Percentiles rank a stretch among this genome's conserved stretches.
Evolutionary conservation across 1,140 invertebrate genomes (phyloP).

Genomic region (Danaus melanippus): DNA sequence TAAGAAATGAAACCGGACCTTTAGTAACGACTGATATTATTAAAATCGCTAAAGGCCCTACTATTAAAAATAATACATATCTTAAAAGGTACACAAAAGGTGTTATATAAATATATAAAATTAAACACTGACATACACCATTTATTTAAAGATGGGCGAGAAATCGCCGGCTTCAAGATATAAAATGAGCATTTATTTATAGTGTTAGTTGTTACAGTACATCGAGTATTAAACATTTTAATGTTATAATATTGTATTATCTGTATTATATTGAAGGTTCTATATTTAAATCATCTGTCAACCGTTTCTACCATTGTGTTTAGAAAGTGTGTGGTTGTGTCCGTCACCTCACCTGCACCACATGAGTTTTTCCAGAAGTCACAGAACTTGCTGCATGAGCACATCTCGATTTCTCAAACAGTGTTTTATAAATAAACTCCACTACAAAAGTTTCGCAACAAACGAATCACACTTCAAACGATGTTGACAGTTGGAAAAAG

Average conservation of each 20-base stretch:
- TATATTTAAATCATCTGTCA: too few species aligned
- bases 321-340: constrained; percentile 7
- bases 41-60: too few species aligned
- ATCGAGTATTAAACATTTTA: neutral
- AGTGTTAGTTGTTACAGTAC: constrained; percentile 1
- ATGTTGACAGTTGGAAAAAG: constrained; percentile 36
- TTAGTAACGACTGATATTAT: too few species aligned
- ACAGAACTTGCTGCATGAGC: constrained; percentile 65
- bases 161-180: neutral
- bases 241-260: constrained; percentile 5
- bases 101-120: neutral
- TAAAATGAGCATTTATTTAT: neutral
- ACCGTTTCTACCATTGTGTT: neutral
- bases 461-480: constrained; percentile 42
- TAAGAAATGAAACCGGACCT: too few species aligned
- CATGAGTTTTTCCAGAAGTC: constrained; percentile 66
- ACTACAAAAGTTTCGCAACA: constrained; percentile 67
- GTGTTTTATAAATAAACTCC: constrained; percentile 70
- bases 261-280: neutral
- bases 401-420: constrained; percentile 58
- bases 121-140: too few species aligned
- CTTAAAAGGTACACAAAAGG: too few species aligned
- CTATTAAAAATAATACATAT: too few species aligned
- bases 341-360: constrained; percentile 54
- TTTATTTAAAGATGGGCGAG: too few species aligned